Evolutionary conservation across 1,140 invertebrate species (phyloP).

Genomic region (Megathymus violae): DNA sequence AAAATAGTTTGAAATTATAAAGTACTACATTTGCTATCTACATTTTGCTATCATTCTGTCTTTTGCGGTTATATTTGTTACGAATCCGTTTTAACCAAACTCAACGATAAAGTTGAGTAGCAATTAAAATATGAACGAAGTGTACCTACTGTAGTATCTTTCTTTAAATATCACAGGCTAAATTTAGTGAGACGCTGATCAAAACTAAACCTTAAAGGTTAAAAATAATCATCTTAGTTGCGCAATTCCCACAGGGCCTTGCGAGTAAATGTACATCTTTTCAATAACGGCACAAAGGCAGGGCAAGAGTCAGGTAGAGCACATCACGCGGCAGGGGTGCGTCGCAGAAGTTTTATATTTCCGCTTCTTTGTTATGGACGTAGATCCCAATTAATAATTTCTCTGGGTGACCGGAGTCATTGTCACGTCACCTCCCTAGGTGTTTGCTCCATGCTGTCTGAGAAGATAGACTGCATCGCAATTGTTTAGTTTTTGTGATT

Average conservation of each 20-base stretch:
- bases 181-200: not conserved
- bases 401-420: slow-evolving; percentile 77
- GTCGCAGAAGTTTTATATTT: slow-evolving; percentile 81
- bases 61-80: not conserved
- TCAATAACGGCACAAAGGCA: slow-evolving; percentile 71
- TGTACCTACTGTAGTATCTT: too few relatives aligned
- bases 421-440: slow-evolving; percentile 60
- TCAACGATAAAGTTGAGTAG: not conserved
- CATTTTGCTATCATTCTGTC: not conserved
- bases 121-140: not conserved
- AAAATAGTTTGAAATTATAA: not conserved
- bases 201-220: not conserved
- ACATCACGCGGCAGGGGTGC: slow-evolving; percentile 68
- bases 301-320: slow-evolving; percentile 82
- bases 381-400: slow-evolving; percentile 79
- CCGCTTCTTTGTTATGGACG: slow-evolving; percentile 78
- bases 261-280: slow-evolving; percentile 75
- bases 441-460: slow-evolving; percentile 62
- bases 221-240: slow-evolving; percentile 57
- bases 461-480: slow-evolving; percentile 74
- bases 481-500: slow-evolving; percentile 74
- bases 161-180: too few relatives aligned
- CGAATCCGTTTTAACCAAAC: not conserved
- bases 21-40: not conserved
- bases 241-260: slow-evolving; percentile 77